These are phyloP conservation scores for Micromesistius poutassou DNA, from an alignment of 2,797 vertebrate genomes.

Conservation along the genomic window DNA sequence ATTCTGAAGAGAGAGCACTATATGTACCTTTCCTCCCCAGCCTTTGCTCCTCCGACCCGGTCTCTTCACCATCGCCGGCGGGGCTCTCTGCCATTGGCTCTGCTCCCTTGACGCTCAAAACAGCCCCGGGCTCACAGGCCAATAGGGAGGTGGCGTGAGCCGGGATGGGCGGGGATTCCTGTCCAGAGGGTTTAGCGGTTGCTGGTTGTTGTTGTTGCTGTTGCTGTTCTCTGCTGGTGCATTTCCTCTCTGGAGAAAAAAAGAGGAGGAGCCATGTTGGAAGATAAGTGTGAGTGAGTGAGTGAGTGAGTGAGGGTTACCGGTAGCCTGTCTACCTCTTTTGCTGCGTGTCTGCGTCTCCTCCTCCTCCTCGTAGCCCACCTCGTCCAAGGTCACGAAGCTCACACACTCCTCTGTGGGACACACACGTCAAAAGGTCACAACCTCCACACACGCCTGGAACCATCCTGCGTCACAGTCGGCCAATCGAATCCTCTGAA, in stretches of 20 bases:
- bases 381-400: conserved; percentile 85
- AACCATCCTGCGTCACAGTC: conserved; percentile 55
- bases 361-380: conserved; percentile 72
- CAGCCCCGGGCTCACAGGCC: neutral
- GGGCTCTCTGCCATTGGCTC: neutral
- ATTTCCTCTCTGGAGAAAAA: conserved; percentile 48
- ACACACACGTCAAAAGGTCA: neutral
- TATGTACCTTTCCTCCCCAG: conserved; percentile 32
- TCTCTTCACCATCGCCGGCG: conserved; percentile 5
- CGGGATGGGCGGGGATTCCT: conserved; percentile 2
- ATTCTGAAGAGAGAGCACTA: neutral
- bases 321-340: conserved; percentile 39
- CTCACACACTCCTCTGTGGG: conserved; percentile 54
- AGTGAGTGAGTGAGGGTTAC: conserved; percentile 36
- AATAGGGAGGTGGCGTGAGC: neutral
- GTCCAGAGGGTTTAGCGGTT: neutral
- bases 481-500: conserved; percentile 73
- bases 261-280: neutral
- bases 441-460: conserved; percentile 37
- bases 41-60: conserved; percentile 13
- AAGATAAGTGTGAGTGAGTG: neutral
- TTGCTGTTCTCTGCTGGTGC: conserved; percentile 28
- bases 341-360: conserved; percentile 38
- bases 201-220: neutral
- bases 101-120: neutral